Conservation (phyloP, 2,797 vertebrate genomes). For the Pantherophis vulpinus region DNA sequence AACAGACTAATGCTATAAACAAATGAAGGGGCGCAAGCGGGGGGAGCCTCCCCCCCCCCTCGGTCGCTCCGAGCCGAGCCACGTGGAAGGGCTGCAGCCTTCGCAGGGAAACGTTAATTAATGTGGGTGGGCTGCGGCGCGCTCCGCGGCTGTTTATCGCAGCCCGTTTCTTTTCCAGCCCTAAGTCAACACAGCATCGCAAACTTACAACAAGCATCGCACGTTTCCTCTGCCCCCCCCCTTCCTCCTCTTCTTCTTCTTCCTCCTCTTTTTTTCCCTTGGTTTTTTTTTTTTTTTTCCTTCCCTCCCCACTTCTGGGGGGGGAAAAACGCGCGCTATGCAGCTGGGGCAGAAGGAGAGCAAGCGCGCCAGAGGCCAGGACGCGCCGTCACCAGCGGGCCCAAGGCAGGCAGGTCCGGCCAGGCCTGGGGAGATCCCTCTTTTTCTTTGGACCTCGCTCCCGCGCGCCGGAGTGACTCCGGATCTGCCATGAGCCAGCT, state of each 20-base stretch:
- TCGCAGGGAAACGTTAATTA: slow-evolving; percentile 96
- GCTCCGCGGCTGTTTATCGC: slow-evolving; percentile 90
- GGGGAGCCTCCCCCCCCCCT: slow-evolving; percentile 78
- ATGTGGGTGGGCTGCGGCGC: slow-evolving; percentile 99
- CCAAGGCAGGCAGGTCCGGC: slow-evolving; percentile 48
- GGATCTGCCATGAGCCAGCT: slow-evolving; percentile 79
- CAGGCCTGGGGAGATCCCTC: slow-evolving; percentile 42
- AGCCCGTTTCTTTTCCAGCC: slow-evolving; percentile 98
- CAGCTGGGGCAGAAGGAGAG: slow-evolving; percentile 74
- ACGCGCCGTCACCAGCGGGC: slow-evolving; percentile 54
- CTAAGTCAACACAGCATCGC: slow-evolving; percentile 98
- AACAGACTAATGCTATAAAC: slow-evolving; percentile 99
- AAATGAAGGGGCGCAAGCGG: slow-evolving; percentile 84
- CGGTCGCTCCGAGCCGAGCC: slow-evolving; percentile 81
- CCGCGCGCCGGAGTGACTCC: background rate
- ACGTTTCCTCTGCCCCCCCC: slow-evolving; percentile 67
- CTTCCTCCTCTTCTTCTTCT: slow-evolving; percentile 40
- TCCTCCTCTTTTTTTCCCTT: background rate
- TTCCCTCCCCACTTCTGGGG: background rate
- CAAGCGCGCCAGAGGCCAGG: slow-evolving; percentile 66
- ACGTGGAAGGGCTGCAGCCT: slow-evolving; percentile 77
- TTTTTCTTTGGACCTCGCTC: slow-evolving; percentile 5
- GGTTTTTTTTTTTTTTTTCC: background rate
- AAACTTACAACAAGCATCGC: slow-evolving; percentile 96
- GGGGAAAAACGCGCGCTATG: slow-evolving; percentile 71